Evolutionary conservation across 1,140 invertebrate genomes (phyloP).

Genomic region (Bacillus rossius): DNA sequence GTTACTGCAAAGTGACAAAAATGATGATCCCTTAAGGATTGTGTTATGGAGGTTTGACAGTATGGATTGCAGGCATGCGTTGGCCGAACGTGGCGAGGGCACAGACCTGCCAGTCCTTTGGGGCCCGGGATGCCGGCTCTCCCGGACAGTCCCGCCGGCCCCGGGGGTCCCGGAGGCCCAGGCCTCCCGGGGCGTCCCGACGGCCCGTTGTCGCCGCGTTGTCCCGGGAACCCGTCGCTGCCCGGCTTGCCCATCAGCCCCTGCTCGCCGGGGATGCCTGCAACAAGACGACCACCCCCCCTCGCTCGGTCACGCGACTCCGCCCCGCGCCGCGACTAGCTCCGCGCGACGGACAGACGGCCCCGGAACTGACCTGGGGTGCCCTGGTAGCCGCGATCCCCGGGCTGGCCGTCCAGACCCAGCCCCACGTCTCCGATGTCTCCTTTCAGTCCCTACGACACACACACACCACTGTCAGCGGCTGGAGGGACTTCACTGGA

Average conservation of each 20-base stretch:
- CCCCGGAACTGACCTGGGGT: conserved; percentile 40
- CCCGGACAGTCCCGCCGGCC: conserved; percentile 48
- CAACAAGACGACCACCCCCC: no score
- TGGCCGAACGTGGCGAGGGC: no score
- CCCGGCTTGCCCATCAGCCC: conserved; percentile 45
- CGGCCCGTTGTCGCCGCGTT: conserved; percentile 50
- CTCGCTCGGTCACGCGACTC: no score
- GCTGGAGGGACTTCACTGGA: no score
- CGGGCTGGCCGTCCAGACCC: conserved; percentile 35
- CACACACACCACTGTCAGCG: no score
- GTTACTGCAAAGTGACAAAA: no score
- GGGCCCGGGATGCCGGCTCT: conserved; percentile 34
- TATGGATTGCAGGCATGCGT: no score
- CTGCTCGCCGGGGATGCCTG: conserved; percentile 40
- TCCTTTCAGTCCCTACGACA: conserved; percentile 44
- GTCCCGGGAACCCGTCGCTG: conserved; percentile 43
- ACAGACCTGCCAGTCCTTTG: conserved; percentile 47
- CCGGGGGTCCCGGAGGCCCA: conserved; percentile 47
- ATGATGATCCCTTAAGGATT: no score
- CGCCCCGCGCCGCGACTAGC: no score
- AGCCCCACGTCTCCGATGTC: conserved; percentile 45
- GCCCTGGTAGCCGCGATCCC: conserved; percentile 43
- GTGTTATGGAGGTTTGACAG: no score
- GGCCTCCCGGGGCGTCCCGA: conserved; percentile 43
- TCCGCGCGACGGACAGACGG: no score